A percentile compares a stretch with the other conserved stretches of the same genome.
Evolutionary conservation across 2,113 vertebrate genomes (phyloP).

Genomic region (Carollia perspicillata): DNA sequence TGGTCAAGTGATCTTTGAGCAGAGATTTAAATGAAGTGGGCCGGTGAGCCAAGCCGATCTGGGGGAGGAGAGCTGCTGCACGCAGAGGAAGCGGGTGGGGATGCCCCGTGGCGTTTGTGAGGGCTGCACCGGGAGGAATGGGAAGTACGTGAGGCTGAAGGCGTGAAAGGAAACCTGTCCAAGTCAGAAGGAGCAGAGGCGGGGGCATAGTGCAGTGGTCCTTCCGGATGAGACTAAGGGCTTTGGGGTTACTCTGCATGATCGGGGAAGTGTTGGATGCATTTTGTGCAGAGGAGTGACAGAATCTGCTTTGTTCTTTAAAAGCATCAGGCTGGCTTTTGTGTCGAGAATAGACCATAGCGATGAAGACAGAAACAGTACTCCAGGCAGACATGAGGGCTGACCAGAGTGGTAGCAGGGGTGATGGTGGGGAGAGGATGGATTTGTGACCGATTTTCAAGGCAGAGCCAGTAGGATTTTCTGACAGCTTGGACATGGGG

Average conservation of each 20-base stretch:
- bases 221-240: background rate
- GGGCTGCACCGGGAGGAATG: background rate
- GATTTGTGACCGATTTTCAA: background rate
- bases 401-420: background rate
- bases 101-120: background rate
- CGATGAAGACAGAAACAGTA: background rate
- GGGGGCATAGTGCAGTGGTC: background rate
- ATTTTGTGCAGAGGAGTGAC: background rate
- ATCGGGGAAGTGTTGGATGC: background rate
- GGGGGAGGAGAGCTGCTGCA: background rate
- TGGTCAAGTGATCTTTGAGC: background rate
- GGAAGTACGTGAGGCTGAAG: background rate
- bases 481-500: background rate
- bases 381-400: background rate
- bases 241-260: background rate
- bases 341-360: background rate
- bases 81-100: background rate
- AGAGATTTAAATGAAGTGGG: background rate
- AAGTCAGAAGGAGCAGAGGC: background rate
- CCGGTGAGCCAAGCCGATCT: background rate
- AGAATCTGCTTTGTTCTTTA: background rate
- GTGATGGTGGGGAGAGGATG: background rate
- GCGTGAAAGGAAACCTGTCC: background rate
- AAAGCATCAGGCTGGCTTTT: background rate
- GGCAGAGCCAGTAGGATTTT: background rate